Conservation (phyloP, 2,888 invertebrate genomes). For the Blera fallax region DNA sequence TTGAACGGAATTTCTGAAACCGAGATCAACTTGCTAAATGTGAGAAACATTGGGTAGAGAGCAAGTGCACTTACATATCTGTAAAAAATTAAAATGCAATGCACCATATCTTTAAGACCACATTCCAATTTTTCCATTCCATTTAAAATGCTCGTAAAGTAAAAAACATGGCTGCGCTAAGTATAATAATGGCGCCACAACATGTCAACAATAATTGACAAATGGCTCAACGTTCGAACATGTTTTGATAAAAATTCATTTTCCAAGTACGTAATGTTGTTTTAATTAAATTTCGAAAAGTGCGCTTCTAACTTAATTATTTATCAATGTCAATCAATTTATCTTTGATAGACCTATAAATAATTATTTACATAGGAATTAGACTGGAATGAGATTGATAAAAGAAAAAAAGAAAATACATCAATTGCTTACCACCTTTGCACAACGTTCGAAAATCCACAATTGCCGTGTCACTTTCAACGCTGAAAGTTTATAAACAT, state of each 20-base stretch:
- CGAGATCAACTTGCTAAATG: no score
- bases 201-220: slow-evolving; percentile 22
- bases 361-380: neutral
- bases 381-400: neutral
- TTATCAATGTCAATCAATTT: slow-evolving; percentile 47
- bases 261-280: slow-evolving; percentile 2
- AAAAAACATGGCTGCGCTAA: neutral
- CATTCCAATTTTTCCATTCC: neutral
- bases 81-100: no score
- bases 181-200: slow-evolving; percentile 1
- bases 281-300: slow-evolving; percentile 8
- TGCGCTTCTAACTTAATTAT: slow-evolving; percentile 29
- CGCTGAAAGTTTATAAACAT: no score
- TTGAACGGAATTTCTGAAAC: no score
- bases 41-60: no score
- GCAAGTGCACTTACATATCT: no score
- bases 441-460: no score
- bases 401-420: neutral
- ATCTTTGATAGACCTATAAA: slow-evolving; percentile 24
- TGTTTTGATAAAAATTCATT: neutral
- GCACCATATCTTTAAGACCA: neutral
- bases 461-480: no score
- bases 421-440: no score
- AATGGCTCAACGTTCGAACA: neutral
- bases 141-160: neutral